A percentile compares a stretch with the other conserved stretches of the same genome.
Evolutionary conservation across 2,888 invertebrate genomes (phyloP).

Genomic region (Syritta pipiens): DNA sequence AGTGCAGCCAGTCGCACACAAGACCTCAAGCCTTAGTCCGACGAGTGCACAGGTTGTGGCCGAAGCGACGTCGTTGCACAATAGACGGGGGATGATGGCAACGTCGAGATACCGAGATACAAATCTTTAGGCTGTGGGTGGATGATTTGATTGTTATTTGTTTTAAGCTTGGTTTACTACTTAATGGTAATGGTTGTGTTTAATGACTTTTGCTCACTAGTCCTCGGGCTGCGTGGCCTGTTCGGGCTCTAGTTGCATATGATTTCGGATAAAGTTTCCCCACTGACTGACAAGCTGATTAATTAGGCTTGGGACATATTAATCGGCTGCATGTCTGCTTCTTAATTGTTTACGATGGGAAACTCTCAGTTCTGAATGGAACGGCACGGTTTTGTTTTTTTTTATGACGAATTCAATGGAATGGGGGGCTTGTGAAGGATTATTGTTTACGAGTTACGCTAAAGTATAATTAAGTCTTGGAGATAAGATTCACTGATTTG

Average conservation of each 20-base stretch:
- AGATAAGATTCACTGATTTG: constrained; percentile 10
- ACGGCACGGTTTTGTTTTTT: constrained; percentile 25
- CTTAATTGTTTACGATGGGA: constrained; percentile 38
- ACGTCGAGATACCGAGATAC: constrained; percentile 26
- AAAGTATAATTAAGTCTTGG: constrained; percentile 35
- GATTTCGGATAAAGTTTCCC: constrained; percentile 46
- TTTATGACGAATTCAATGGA: constrained; percentile 43
- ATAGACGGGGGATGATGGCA: constrained; percentile 22
- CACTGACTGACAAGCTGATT: constrained; percentile 35
- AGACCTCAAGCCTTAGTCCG: too few species aligned
- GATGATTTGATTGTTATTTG: constrained; percentile 67
- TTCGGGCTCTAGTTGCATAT: not conserved
- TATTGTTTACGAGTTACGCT: constrained; percentile 37
- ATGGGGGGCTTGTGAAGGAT: constrained; percentile 14
- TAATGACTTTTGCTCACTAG: constrained; percentile 39
- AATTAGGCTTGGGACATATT: constrained; percentile 30
- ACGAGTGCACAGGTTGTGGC: constrained; percentile 32
- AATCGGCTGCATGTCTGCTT: constrained; percentile 7
- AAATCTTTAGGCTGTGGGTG: constrained; percentile 63
- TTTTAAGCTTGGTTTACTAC: constrained; percentile 58
- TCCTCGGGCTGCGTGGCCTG: not conserved
- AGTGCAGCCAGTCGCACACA: constrained; percentile 26
- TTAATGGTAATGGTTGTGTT: constrained; percentile 52
- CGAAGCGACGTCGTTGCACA: not conserved
- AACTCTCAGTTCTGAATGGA: not conserved